These are phyloP conservation scores for Hermetia illucens DNA, from an alignment of 1,140 invertebrate species.

Conservation along the genomic window DNA sequence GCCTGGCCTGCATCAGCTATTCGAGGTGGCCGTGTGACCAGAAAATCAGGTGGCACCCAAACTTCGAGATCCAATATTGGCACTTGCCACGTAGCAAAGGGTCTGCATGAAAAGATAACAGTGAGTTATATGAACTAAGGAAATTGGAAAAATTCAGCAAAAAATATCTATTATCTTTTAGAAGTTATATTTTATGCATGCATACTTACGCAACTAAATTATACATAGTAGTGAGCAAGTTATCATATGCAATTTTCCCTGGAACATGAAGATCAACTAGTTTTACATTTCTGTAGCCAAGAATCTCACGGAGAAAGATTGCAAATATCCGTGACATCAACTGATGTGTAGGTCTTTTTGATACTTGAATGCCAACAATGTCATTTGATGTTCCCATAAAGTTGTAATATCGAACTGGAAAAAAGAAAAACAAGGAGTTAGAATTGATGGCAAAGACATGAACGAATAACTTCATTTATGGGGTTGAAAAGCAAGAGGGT, in stretches of 20 bases:
- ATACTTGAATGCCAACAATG: slow-evolving; percentile 35
- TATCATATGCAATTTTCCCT: not conserved
- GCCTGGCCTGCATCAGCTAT: slow-evolving; percentile 28
- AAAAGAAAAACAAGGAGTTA: too few relatives aligned
- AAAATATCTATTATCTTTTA: slow-evolving; percentile 1
- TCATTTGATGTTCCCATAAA: too few relatives aligned
- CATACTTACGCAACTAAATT: slow-evolving; percentile 11
- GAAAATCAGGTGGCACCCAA: slow-evolving; percentile 45
- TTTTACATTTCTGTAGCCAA: slow-evolving; percentile 43
- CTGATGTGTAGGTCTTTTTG: slow-evolving; percentile 41
- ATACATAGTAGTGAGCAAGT: slow-evolving; percentile 17
- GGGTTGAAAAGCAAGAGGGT: too few relatives aligned
- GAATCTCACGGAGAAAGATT: slow-evolving; percentile 45
- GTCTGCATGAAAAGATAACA: slow-evolving; percentile 2
- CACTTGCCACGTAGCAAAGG: slow-evolving; percentile 32
- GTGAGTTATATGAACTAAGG: too few relatives aligned
- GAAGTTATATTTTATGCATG: slow-evolving; percentile 5
- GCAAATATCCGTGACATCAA: slow-evolving; percentile 45
- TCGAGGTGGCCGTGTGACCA: slow-evolving; percentile 26
- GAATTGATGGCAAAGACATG: too few relatives aligned
- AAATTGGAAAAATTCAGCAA: too few relatives aligned
- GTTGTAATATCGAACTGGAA: too few relatives aligned
- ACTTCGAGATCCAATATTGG: slow-evolving; percentile 59
- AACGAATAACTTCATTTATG: too few relatives aligned
- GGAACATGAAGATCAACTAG: slow-evolving; percentile 29